phyloP scores from a whole-genome alignment of 2,797 vertebrate species.

The Nannoperca obscura region DNA sequence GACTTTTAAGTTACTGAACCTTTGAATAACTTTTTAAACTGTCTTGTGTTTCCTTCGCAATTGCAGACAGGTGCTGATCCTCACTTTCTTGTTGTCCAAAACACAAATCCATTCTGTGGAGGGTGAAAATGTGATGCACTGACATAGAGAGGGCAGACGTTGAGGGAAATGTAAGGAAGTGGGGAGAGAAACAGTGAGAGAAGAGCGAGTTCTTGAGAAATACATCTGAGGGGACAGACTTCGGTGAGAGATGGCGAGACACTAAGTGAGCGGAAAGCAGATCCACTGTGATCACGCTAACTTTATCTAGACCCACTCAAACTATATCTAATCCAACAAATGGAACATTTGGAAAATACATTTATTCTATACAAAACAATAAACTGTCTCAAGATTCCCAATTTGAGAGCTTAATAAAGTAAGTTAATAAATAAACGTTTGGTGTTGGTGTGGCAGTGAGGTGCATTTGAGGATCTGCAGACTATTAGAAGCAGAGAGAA shows the following conservation, averaged over 20 bases:
- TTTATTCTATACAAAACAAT: neutral
- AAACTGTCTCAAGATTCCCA: neutral
- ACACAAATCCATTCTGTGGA: slow-evolving; percentile 4
- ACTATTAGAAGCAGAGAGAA: slow-evolving; percentile 33
- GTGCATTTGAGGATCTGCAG: slow-evolving; percentile 31
- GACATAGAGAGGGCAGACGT: slow-evolving; percentile 1
- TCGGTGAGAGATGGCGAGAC: slow-evolving; percentile 32
- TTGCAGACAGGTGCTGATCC: neutral
- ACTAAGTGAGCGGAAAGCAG: slow-evolving; percentile 37
- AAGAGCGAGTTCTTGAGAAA: slow-evolving; percentile 19
- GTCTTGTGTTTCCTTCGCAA: neutral
- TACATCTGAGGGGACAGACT: slow-evolving; percentile 29
- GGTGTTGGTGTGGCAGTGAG: slow-evolving; percentile 27
- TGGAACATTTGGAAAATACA: neutral
- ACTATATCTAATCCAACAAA: slow-evolving; percentile 16
- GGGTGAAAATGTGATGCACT: slow-evolving; percentile 2
- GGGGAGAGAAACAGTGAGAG: slow-evolving; percentile 13
- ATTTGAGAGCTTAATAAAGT: neutral
- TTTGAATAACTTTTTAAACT: neutral
- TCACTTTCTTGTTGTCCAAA: neutral
- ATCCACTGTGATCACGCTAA: slow-evolving; percentile 34
- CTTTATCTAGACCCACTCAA: slow-evolving; percentile 42
- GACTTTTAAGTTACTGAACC: neutral
- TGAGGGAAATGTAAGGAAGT: slow-evolving; percentile 4
- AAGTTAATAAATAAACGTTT: slow-evolving; percentile 1